Conservation (phyloP, 2,113 vertebrate genomes). For the Pelodiscus sinensis region DNA sequence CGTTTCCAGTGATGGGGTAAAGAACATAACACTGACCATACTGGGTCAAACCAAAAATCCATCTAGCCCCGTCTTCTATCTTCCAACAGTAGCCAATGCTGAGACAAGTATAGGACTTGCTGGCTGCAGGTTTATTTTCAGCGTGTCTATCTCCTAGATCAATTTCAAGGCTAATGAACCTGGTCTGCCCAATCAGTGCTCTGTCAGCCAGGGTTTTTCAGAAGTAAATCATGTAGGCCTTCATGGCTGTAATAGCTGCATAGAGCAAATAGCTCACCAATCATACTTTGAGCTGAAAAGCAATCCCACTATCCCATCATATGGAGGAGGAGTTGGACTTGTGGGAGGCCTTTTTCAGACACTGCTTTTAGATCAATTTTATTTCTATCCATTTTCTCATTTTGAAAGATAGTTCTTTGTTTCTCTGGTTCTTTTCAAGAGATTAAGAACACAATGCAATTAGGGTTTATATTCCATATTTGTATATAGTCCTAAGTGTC, state of each 20-base stretch:
- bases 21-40: background rate
- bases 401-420: slow-evolving; percentile 33
- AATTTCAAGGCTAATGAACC: background rate
- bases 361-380: slow-evolving; percentile 21
- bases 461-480: background rate
- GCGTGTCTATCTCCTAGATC: background rate
- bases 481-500: background rate
- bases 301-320: background rate
- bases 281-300: background rate
- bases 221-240: background rate
- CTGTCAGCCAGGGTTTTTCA: background rate
- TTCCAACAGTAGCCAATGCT: too few species aligned
- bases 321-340: background rate
- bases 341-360: background rate
- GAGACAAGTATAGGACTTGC: background rate
- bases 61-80: too few species aligned
- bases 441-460: background rate
- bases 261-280: background rate
- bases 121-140: background rate
- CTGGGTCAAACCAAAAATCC: too few species aligned
- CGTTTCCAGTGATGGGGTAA: background rate
- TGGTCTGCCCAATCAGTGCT: background rate
- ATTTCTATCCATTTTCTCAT: background rate
- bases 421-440: background rate
- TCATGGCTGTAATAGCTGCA: background rate